These are phyloP conservation scores for Atherix ibis DNA, from an alignment of 2,888 invertebrate species.

Conservation along the genomic window DNA sequence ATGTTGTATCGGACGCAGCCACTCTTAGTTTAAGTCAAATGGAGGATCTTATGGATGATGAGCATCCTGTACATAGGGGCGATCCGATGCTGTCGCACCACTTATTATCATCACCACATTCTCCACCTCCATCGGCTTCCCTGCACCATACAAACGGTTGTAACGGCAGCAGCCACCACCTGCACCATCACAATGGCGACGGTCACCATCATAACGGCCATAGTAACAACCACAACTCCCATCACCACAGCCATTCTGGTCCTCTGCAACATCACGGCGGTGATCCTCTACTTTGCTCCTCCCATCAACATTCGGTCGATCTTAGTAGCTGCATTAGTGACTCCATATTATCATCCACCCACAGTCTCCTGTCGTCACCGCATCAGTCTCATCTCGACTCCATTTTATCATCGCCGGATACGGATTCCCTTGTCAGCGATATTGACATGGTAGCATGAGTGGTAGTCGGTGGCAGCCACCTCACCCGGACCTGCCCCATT, in stretches of 20 bases:
- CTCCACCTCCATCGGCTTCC: constrained; percentile 25
- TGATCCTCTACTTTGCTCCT: constrained; percentile 27
- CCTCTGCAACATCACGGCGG: constrained; percentile 15
- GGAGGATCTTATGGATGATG: constrained; percentile 50
- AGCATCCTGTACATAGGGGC: constrained; percentile 40
- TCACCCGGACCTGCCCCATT: no score
- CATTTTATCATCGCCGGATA: constrained; percentile 36
- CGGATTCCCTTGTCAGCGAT: constrained; percentile 35
- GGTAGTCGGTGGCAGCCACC: no score
- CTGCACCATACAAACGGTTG: constrained; percentile 7
- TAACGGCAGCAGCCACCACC: not conserved
- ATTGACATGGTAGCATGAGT: constrained; percentile 40
- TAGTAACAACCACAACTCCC: constrained; percentile 5
- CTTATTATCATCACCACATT: constrained; percentile 31
- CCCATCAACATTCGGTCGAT: constrained; percentile 23
- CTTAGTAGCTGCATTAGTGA: constrained; percentile 30
- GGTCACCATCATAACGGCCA: constrained; percentile 5
- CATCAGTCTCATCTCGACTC: constrained; percentile 26
- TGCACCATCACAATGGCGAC: constrained; percentile 6
- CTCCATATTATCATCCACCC: constrained; percentile 33
- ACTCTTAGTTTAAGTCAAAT: constrained; percentile 42
- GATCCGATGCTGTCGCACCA: constrained; percentile 45
- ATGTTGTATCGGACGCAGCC: constrained; percentile 38
- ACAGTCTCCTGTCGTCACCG: constrained; percentile 16
- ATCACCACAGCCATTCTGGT: constrained; percentile 1